Percentiles rank a stretch among this genome's conserved stretches.
Conservation (phyloP, 1,140 invertebrate species). For the Magallana gigas region DNA sequence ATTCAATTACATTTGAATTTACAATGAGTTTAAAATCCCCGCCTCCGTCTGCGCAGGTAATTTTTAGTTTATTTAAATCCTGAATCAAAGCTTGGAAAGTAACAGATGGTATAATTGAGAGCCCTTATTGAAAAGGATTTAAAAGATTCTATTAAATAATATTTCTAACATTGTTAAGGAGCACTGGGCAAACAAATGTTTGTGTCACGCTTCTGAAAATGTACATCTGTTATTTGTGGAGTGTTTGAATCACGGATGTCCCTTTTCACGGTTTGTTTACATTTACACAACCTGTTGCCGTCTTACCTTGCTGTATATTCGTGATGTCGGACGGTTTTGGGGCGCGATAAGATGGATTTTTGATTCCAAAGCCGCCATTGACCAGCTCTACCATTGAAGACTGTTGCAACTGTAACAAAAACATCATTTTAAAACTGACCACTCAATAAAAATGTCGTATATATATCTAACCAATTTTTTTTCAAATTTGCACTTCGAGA, state of each 20-base stretch:
- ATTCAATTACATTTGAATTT: not conserved
- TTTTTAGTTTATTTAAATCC: not conserved
- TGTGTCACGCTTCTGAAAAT: constrained; percentile 18
- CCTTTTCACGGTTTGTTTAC: not conserved
- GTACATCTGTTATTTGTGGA: constrained; percentile 33
- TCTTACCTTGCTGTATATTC: constrained; percentile 53
- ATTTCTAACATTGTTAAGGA: not conserved
- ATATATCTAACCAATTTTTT: too few species aligned
- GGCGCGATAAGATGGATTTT: constrained; percentile 91
- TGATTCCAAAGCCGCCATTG: constrained; percentile 98
- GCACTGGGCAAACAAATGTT: not conserved
- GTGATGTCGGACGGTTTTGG: constrained; percentile 56
- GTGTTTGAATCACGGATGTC: not conserved
- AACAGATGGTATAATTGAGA: constrained; percentile 15
- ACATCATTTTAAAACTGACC: not conserved
- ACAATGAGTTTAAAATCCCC: too few species aligned
- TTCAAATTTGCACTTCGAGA: too few species aligned
- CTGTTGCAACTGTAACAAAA: constrained; percentile 49
- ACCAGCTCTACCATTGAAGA: constrained; percentile 90
- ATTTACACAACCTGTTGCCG: not conserved
- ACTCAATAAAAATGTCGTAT: too few species aligned
- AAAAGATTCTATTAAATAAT: constrained; percentile 29
- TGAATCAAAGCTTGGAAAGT: not conserved
- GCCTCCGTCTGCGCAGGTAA: too few species aligned
- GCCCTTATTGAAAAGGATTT: constrained; percentile 9